Conservation (phyloP, 1,140 invertebrate species). For the Chionoecetes opilio region DNA sequence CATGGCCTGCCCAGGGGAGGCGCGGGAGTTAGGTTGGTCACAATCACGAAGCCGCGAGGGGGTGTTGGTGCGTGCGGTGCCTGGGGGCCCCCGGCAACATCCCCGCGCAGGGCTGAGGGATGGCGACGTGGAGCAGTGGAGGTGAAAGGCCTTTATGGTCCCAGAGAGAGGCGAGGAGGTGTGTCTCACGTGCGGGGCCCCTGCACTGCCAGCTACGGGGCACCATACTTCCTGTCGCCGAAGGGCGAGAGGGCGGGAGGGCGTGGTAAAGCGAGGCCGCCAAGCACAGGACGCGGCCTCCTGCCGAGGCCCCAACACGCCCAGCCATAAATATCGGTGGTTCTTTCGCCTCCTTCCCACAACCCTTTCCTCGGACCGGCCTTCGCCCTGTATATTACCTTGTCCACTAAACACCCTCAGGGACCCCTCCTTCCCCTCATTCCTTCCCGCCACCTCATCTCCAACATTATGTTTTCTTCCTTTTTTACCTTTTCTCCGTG, state of each 20-base stretch:
- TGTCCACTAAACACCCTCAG: constrained; percentile 13
- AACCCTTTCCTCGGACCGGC: neutral
- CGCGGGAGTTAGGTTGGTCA: neutral
- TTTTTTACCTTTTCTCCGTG: neutral
- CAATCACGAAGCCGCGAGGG: neutral
- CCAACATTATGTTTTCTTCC: neutral
- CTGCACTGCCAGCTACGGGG: neutral
- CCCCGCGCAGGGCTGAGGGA: neutral
- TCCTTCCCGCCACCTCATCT: neutral
- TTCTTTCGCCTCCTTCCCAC: constrained; percentile 33
- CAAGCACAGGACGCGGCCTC: constrained; percentile 10
- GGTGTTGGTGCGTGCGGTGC: neutral
- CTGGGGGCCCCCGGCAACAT: neutral
- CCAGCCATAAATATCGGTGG: constrained; percentile 49
- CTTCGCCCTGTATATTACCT: neutral
- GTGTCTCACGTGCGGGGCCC: neutral
- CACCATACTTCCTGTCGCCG: neutral
- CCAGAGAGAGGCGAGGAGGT: neutral
- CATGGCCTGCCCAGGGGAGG: neutral
- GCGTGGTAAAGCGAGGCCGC: neutral
- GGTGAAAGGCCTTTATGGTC: neutral
- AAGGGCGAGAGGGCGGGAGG: neutral
- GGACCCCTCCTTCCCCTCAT: constrained; percentile 4
- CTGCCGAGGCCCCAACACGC: constrained; percentile 28
- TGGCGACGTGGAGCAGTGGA: neutral